Conservation (phyloP, 2,888 invertebrate genomes). For the Carterocephalus palaemon region DNA sequence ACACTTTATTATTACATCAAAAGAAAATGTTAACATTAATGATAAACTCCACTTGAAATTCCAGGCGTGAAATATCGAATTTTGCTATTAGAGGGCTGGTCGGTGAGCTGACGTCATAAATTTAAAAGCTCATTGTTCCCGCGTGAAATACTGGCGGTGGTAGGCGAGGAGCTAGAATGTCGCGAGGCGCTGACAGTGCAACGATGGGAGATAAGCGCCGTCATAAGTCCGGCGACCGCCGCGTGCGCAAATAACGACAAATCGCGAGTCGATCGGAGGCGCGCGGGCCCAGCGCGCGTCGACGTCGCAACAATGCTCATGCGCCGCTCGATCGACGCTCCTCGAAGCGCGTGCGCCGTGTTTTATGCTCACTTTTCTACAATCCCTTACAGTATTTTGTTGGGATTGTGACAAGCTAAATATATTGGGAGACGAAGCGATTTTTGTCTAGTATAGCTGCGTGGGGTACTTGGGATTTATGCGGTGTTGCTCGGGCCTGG, state of each 20-base stretch:
- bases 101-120: constrained; percentile 57
- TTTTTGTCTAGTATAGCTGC: constrained; percentile 73
- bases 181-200: constrained; percentile 54
- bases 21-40: constrained; percentile 7
- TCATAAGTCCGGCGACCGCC: constrained; percentile 57
- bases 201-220: constrained; percentile 71
- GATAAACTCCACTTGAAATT: constrained; percentile 1
- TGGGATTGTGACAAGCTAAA: constrained; percentile 59
- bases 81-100: constrained; percentile 23
- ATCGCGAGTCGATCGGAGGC: constrained; percentile 59
- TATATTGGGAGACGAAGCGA: constrained; percentile 66
- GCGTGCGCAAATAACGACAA: constrained; percentile 70
- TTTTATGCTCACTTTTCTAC: constrained; percentile 70
- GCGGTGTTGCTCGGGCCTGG: constrained; percentile 11
- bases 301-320: constrained; percentile 42
- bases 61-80: constrained; percentile 20
- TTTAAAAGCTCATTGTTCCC: constrained; percentile 73
- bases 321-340: constrained; percentile 57
- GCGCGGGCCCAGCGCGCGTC: constrained; percentile 27
- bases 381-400: constrained; percentile 65
- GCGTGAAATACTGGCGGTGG: constrained; percentile 64
- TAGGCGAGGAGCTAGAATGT: constrained; percentile 47
- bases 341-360: constrained; percentile 60
- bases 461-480: constrained; percentile 52
- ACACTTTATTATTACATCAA: constrained; percentile 4